phyloP scores from a whole-genome alignment of 2,113 vertebrate species.

The Uropsilus gracilis region DNA sequence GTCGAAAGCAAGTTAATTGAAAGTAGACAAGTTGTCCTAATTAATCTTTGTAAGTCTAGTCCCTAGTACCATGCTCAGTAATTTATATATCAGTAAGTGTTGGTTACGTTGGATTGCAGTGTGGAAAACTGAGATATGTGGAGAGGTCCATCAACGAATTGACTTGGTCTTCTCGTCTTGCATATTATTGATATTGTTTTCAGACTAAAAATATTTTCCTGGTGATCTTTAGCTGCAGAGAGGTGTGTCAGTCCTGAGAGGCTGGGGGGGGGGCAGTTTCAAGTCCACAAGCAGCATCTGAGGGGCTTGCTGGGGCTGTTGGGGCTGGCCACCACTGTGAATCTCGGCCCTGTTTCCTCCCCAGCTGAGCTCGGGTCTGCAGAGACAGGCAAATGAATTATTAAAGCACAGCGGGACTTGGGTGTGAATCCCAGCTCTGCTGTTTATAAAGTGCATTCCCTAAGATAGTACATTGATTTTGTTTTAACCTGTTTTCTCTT shows the following conservation, averaged over 20 bases:
- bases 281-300: not conserved
- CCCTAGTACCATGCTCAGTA: not conserved
- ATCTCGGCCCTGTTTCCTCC: not conserved
- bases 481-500: not conserved
- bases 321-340: too few species aligned
- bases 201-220: not conserved
- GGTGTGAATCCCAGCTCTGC: not conserved
- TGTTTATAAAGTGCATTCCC: not conserved
- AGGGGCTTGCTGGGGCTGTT: not conserved
- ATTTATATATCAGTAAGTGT: not conserved
- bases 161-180: not conserved
- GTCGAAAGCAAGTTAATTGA: not conserved
- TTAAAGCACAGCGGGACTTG: not conserved
- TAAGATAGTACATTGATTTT: not conserved
- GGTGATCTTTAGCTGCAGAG: not conserved
- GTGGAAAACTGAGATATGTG: not conserved
- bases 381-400: not conserved
- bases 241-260: not conserved
- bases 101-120: not conserved
- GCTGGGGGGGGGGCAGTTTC: not conserved
- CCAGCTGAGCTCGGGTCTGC: accelerated
- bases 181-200: not conserved
- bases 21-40: not conserved
- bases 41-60: not conserved
- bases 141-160: not conserved